These are phyloP conservation scores for Macrobrachium rosenbergii DNA, from an alignment of 1,140 invertebrate genomes.

Conservation along the genomic window DNA sequence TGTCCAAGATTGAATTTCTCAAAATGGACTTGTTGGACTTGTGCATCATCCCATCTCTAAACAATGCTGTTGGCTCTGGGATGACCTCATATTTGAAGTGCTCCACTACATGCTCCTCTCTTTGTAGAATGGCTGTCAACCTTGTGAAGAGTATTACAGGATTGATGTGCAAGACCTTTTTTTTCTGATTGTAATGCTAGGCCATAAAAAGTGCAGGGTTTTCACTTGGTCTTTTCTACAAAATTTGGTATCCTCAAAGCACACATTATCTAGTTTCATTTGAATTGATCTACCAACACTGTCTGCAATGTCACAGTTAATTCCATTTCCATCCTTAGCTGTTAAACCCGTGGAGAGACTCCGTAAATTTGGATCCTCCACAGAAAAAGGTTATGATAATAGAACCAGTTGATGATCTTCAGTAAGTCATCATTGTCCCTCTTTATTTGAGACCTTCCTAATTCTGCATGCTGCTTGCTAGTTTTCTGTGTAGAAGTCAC, in stretches of 20 bases:
- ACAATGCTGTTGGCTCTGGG: constrained; percentile 16
- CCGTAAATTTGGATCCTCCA: no score
- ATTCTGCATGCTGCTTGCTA: neutral
- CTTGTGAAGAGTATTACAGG: constrained; percentile 15
- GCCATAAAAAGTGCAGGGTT: neutral
- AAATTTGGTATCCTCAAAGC: no score
- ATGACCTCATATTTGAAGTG: neutral
- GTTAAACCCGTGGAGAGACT: no score
- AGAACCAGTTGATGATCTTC: neutral
- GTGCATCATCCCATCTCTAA: neutral
- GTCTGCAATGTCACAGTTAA: no score
- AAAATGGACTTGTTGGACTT: neutral
- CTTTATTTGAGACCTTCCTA: neutral
- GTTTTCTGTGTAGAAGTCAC: neutral
- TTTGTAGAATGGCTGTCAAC: neutral
- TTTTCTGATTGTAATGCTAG: neutral
- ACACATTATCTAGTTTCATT: no score
- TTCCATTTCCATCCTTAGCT: no score
- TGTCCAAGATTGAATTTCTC: neutral
- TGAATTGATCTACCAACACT: no score
- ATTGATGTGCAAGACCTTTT: neutral
- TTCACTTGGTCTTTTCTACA: no score
- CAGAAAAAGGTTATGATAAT: no score
- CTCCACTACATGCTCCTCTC: neutral
- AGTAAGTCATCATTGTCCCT: constrained; percentile 1